Percentiles rank a stretch among this genome's conserved stretches.
These are phyloP conservation scores for Sinocyclocheilus rhinocerous DNA, from an alignment of 2,113 vertebrate species.

Conservation along the genomic window DNA sequence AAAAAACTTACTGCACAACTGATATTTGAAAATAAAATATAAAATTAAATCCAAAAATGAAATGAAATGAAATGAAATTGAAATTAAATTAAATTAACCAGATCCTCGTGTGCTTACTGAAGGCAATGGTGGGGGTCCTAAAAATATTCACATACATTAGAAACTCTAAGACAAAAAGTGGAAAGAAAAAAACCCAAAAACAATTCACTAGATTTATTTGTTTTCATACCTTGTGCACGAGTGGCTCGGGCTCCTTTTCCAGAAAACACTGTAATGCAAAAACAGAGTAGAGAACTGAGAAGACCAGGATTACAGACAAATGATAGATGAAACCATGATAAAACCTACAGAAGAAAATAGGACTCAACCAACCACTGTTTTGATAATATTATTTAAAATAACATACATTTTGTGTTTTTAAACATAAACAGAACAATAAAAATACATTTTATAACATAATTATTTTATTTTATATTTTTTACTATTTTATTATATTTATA, in stretches of 20 bases:
- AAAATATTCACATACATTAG: not conserved
- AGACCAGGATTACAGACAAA: too few relatives aligned
- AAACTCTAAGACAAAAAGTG: not conserved
- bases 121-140: constrained; percentile 57
- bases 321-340: too few relatives aligned
- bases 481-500: too few relatives aligned
- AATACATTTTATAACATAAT: too few relatives aligned
- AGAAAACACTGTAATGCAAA: constrained; percentile 50
- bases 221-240: constrained; percentile 37
- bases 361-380: too few relatives aligned
- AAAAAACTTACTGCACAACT: not conserved
- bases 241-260: constrained; percentile 42
- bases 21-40: not conserved
- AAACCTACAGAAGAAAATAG: too few relatives aligned
- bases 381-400: too few relatives aligned
- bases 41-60: not conserved
- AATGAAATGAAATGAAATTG: not conserved
- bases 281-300: too few relatives aligned
- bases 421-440: too few relatives aligned
- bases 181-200: constrained; percentile 8
- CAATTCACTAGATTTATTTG: not conserved
- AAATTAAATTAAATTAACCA: constrained; percentile 17
- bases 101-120: constrained; percentile 58
- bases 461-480: too few relatives aligned
- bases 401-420: too few relatives aligned